Percentiles rank a stretch among this genome's conserved stretches.
These are phyloP conservation scores for Conchocele bisecta DNA, from an alignment of 2,888 invertebrate genomes.

Conservation along the genomic window DNA sequence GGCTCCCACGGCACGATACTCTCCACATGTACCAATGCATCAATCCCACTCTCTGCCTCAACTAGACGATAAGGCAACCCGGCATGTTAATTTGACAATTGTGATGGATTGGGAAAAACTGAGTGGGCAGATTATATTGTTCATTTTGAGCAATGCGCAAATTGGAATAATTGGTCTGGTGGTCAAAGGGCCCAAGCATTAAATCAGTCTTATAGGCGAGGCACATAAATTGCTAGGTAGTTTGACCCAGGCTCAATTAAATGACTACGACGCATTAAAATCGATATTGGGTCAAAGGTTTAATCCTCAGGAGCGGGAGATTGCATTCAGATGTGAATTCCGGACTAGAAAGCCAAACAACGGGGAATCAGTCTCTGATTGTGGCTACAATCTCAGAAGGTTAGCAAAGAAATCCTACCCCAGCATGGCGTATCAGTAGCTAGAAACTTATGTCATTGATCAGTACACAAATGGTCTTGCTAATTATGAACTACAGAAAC, in stretches of 20 bases:
- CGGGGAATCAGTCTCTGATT: not conserved
- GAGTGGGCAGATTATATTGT: not conserved
- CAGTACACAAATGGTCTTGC: slow-evolving; percentile 28
- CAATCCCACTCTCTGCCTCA: too few relatives aligned
- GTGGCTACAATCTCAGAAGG: slow-evolving; percentile 22
- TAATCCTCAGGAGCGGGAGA: not conserved
- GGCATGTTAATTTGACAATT: too few relatives aligned
- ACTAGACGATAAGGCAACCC: too few relatives aligned
- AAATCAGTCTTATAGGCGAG: not conserved
- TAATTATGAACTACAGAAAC: slow-evolving; percentile 17
- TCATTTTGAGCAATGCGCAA: not conserved
- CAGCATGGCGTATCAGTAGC: not conserved
- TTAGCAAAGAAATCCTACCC: slow-evolving; percentile 29
- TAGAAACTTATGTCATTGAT: slow-evolving; percentile 20
- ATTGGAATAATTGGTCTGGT: not conserved
- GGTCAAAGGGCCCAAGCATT: not conserved
- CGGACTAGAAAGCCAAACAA: not conserved
- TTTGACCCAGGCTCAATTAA: not conserved
- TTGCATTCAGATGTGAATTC: slow-evolving; percentile 1
- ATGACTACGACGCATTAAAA: not conserved
- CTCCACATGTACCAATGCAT: too few relatives aligned
- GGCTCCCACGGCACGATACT: too few relatives aligned
- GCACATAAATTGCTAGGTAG: not conserved
- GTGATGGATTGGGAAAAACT: not conserved
- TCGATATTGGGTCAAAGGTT: not conserved